Evolutionary conservation across 2,113 vertebrate genomes (phyloP).

Genomic region (Bubo bubo): DNA sequence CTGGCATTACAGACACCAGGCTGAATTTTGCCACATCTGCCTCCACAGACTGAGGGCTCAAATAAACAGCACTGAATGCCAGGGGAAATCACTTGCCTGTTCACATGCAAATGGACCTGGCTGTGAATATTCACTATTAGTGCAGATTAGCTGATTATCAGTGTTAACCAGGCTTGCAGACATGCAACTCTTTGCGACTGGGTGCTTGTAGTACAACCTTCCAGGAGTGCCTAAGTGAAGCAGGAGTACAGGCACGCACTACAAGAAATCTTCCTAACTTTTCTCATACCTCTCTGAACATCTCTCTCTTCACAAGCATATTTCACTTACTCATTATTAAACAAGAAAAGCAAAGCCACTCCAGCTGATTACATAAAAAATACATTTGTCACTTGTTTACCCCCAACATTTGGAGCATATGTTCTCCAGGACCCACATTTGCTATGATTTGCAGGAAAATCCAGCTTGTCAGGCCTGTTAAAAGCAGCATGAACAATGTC

Average conservation of each 20-base stretch:
- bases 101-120: neutral
- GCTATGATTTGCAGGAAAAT: slow-evolving; percentile 16
- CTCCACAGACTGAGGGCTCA: neutral
- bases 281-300: neutral
- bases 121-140: neutral
- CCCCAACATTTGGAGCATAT: neutral
- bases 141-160: neutral
- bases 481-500: neutral
- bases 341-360: neutral
- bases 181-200: neutral
- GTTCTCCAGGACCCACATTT: neutral
- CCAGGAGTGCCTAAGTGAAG: neutral
- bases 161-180: neutral
- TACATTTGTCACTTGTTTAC: neutral
- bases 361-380: neutral
- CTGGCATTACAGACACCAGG: neutral
- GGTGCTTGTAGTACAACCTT: neutral
- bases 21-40: slow-evolving; percentile 22
- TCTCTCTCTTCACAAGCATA: neutral
- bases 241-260: neutral
- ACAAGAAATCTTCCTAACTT: neutral
- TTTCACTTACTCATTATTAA: slow-evolving; percentile 13
- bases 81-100: neutral
- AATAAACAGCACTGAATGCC: neutral
- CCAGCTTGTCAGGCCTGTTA: slow-evolving; percentile 9